Percentiles rank a stretch among this genome's conserved stretches.
Conservation (phyloP, 2,113 vertebrate species). For the Tiliqua scincoides region DNA sequence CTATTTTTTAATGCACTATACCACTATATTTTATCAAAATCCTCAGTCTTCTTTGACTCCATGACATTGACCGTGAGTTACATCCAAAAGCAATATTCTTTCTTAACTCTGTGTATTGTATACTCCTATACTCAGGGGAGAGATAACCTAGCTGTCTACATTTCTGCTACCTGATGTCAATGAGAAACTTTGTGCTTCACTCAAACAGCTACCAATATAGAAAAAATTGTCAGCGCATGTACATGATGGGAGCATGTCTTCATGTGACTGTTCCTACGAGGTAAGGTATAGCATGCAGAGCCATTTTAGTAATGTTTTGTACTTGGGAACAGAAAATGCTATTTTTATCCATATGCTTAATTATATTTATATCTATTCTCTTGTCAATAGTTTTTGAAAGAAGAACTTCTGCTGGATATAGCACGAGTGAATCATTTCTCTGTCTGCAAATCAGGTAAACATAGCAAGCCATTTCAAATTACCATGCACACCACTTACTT, state of each 20-base stretch:
- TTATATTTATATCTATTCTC: not conserved
- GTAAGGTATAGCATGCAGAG: not conserved
- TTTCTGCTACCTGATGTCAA: not conserved
- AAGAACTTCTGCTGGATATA: not conserved
- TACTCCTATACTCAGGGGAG: not conserved
- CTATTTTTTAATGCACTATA: too few relatives aligned
- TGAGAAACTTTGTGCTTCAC: not conserved
- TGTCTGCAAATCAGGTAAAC: not conserved
- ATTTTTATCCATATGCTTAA: not conserved
- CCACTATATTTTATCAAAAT: too few relatives aligned
- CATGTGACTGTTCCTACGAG: not conserved
- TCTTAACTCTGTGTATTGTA: not conserved
- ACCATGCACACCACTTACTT: not conserved
- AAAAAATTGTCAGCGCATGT: not conserved
- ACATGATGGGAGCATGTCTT: not conserved
- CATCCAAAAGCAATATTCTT: too few relatives aligned
- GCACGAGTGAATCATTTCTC: not conserved
- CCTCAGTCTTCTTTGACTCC: too few relatives aligned
- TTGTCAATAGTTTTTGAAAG: not conserved
- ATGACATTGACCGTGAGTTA: too few relatives aligned
- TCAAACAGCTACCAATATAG: not conserved
- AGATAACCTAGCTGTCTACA: not conserved
- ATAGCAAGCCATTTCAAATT: conserved; percentile 5
- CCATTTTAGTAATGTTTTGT: not conserved
- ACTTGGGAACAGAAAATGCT: not conserved